These are phyloP conservation scores for Cephalopachus bancanus DNA, from an alignment of 2,797 vertebrate genomes.

Conservation along the genomic window DNA sequence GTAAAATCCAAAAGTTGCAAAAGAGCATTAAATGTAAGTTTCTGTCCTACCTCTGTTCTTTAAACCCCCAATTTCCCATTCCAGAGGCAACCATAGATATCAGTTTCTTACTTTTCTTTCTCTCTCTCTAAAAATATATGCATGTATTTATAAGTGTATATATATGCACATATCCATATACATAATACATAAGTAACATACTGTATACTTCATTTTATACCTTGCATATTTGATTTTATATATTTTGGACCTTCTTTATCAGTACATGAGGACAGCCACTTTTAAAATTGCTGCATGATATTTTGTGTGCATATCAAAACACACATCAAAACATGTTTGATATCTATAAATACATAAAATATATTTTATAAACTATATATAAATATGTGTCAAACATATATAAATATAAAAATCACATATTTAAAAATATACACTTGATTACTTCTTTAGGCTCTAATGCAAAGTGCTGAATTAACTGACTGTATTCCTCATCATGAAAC, in stretches of 20 bases:
- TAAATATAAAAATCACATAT: background rate
- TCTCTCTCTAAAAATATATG: background rate
- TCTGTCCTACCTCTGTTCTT: background rate
- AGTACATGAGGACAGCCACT: background rate
- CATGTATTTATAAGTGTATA: background rate
- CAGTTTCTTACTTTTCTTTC: slow-evolving; percentile 7
- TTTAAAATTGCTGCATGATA: background rate
- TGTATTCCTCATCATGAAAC: background rate
- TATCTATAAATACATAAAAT: background rate
- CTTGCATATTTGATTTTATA: slow-evolving; percentile 27
- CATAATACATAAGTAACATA: background rate
- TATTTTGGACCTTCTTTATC: slow-evolving; percentile 19
- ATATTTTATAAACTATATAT: background rate
- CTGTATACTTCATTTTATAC: background rate
- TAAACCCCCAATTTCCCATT: background rate
- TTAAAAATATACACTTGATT: background rate
- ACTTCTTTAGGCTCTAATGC: background rate
- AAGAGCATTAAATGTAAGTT: background rate
- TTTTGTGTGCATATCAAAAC: slow-evolving; percentile 23
- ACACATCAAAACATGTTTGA: slow-evolving; percentile 20
- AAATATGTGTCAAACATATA: background rate
- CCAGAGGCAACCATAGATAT: background rate
- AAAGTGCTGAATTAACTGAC: background rate
- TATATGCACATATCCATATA: background rate
- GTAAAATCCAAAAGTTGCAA: background rate